Percentiles rank a stretch among this genome's conserved stretches.
Evolutionary conservation across 2,888 invertebrate species (phyloP).

Genomic region (Acrobasis repandana): DNA sequence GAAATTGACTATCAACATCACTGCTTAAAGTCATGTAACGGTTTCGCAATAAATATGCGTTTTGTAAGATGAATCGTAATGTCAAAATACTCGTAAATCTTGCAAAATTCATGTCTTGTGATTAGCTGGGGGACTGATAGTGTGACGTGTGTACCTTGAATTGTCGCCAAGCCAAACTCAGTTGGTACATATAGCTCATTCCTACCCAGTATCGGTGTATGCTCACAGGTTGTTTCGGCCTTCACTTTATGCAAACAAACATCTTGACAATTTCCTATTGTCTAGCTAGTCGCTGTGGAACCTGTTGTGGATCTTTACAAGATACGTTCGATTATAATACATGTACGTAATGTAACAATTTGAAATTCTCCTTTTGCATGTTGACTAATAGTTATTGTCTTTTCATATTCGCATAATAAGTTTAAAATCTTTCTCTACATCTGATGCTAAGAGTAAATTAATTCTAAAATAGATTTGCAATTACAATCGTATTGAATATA

Average conservation of each 20-base stretch:
- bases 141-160: slow-evolving; percentile 37
- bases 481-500: no score
- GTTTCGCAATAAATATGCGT: slow-evolving; percentile 45
- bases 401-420: no score
- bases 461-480: not conserved
- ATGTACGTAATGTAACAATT: not conserved
- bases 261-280: slow-evolving; percentile 46
- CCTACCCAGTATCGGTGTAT: slow-evolving; percentile 1
- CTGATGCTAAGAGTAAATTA: not conserved
- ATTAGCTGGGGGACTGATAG: slow-evolving; percentile 33
- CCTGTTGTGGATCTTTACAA: not conserved
- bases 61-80: slow-evolving; percentile 41
- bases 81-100: slow-evolving; percentile 43
- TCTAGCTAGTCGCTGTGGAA: slow-evolving; percentile 26
- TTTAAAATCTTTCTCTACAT: no score
- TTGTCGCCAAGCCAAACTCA: slow-evolving; percentile 44
- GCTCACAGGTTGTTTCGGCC: slow-evolving; percentile 44
- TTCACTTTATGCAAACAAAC: slow-evolving; percentile 50
- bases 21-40: slow-evolving; percentile 36
- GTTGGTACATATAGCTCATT: no score
- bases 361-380: not conserved
- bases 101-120: slow-evolving; percentile 39
- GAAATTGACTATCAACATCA: slow-evolving; percentile 24
- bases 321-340: not conserved
- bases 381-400: no score